Evolutionary conservation across 1,140 invertebrate species (phyloP), one percentile per base, ranked within the genome.

Genomic region (Andricus grossulariae): DNA sequence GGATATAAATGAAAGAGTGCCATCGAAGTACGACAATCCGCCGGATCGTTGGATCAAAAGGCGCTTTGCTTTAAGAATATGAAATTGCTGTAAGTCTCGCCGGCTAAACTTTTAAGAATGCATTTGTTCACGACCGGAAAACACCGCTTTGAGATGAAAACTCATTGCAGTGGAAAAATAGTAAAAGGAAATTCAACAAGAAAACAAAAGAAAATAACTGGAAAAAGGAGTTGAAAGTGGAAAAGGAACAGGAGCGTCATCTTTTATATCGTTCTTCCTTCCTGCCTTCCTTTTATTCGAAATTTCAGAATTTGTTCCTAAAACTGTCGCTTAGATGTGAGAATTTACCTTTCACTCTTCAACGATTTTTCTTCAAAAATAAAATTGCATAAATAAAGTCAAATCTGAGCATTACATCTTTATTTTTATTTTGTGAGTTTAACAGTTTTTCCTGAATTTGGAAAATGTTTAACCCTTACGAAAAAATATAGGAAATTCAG

Each of bases 201-300:
- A 45, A 32, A 66, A 66, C n/a, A 45, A 32, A 66, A 66, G n/a
- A 16, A 66, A 66, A 45, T 39, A 66, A 66, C 32, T 66, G 39
- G 60, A 39, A n/a, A 39, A 66, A 39, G 21, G 60, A 66, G 25
- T 66, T 18, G 52, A 54, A 54, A 54, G 52, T 18, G 18, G 52
- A n/a, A 18, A 66, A 39, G 60, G 60, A 66, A 66, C 25, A 66
- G 39, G 60, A 66, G 25, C 32, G 25, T 66, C 57, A 32, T 25
- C 39, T 66, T 66, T 66, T 66, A 66, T 66, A 66, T 66, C 60
- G 60, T 66, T 66, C 25, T 66, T 66, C 25, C 60, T 66, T 66
- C 60, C 60, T 66, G 12, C 25, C n/a, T 39, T 32, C 60, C 39
- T 66, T 19, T 32, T 32, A 21, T 60, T 32, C 12, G 32, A 3